Percentiles rank a stretch among this genome's conserved stretches.
Conservation (phyloP, 2,113 vertebrate genomes). For the Oreotragus oreotragus region DNA sequence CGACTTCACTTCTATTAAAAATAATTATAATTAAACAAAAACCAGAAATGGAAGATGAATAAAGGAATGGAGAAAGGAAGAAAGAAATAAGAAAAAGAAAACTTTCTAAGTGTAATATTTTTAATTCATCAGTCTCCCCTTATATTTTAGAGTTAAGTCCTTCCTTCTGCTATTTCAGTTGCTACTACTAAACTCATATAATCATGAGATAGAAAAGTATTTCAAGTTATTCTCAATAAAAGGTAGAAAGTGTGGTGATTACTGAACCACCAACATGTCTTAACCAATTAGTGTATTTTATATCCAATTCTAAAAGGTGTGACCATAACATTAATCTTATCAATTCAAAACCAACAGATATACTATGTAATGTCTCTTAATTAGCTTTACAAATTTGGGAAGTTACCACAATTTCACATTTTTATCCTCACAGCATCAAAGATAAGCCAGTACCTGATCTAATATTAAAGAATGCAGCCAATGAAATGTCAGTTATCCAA, state of each 20-base stretch:
- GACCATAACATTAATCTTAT: neutral
- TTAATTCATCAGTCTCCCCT: neutral
- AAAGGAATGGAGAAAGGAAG: neutral
- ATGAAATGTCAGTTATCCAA: neutral
- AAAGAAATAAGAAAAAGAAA: neutral
- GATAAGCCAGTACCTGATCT: neutral
- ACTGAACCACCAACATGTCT: neutral
- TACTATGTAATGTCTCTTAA: neutral
- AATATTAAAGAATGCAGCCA: neutral
- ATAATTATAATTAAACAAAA: neutral
- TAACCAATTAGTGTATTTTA: neutral
- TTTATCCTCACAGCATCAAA: constrained; percentile 3
- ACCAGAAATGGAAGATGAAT: neutral
- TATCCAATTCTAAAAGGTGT: neutral
- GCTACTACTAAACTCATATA: neutral
- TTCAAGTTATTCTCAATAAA: neutral
- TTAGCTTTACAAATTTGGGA: neutral
- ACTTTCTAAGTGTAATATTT: neutral
- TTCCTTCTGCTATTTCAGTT: neutral
- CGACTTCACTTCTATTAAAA: too few relatives aligned
- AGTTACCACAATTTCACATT: neutral
- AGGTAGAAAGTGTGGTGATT: neutral
- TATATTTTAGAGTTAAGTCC: neutral
- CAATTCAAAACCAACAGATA: neutral
- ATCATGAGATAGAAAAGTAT: neutral